Base-by-base conservation (phyloP, 2,888 invertebrate species). In the Aphelenchoides bicaudatus region DNA sequence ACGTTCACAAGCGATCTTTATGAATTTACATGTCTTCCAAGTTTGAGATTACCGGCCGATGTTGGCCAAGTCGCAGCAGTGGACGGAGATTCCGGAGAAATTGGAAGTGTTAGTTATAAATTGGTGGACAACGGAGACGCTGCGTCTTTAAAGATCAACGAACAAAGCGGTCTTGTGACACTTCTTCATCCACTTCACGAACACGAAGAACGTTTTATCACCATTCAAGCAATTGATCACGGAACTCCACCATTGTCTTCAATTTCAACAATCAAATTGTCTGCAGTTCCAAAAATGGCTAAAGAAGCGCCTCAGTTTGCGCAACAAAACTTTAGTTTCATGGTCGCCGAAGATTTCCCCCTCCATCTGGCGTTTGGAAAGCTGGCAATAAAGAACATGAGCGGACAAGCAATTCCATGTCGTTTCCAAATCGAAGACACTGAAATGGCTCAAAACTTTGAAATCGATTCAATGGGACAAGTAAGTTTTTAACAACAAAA, bases 41-140 rank as follows among this genome's bases (percentile, higher is more conserved):
- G 23, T 23, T 23, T 54, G 5, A 47, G 21, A 8, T 29, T 34
- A 8, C 51, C 39, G 10, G 31, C 34, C 19, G 34, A 38, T 2
- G 49, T 69, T 27, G 55, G 55, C n/a, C 30, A 39, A 23, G 59
- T 75, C 6, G 39, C 52, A 78, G 84, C 84, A 2, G 85, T 88
- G 61, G 94, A 94, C 81, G 85, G 86, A 67, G 94, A 96, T 80
- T 86, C 87, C 70, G 91, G 91, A 1, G 85, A 87, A 62, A 93
- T 93, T 81, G 88, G 91, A 50, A 86, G 88, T 30, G 85, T 94
- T 59, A 87, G 86, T 13, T 94, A 91, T 81, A 88, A 88, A 39
- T 87, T 94, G 67, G 81, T 89, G 47, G 88, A 63, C 47, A 63
- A 56, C 23, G 25, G 50, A 10, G 43, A 27, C 5, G 10, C 10